These are phyloP conservation scores for Pollenia angustigena DNA, from an alignment of 2,888 invertebrate genomes.

Conservation along the genomic window DNA sequence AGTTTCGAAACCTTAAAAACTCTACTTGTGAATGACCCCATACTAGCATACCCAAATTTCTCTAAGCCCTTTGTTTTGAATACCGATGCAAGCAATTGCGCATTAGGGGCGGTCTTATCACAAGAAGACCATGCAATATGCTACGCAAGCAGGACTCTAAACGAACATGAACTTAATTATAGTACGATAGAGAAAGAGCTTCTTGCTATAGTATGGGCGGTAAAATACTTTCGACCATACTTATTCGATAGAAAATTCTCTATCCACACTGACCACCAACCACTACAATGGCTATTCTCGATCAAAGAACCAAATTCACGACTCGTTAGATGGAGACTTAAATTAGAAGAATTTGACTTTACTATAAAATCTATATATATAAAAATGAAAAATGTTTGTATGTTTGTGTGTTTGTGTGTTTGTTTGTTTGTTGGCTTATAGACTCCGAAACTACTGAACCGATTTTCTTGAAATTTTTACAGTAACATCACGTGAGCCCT, in stretches of 20 bases:
- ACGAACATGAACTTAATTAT: slow-evolving; percentile 75
- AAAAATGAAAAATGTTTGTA: too few species aligned
- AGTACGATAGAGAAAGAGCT: slow-evolving; percentile 75
- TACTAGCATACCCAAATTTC: too few species aligned
- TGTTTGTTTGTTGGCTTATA: too few species aligned
- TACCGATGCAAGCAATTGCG: not conserved
- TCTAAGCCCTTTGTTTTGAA: too few species aligned
- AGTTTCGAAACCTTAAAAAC: too few species aligned
- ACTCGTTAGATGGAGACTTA: slow-evolving; percentile 79
- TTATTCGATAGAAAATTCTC: slow-evolving; percentile 79
- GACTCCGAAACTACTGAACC: too few species aligned
- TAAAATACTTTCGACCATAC: slow-evolving; percentile 80
- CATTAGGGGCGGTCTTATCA: slow-evolving; percentile 46
- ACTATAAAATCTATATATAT: too few species aligned
- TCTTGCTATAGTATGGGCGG: slow-evolving; percentile 78
- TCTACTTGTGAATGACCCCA: too few species aligned
- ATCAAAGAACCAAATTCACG: slow-evolving; percentile 80
- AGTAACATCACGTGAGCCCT: too few species aligned
- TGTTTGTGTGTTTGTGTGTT: too few species aligned
- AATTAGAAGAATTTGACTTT: slow-evolving; percentile 78
- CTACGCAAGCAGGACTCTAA: too few species aligned
- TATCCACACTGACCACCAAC: slow-evolving; percentile 52
- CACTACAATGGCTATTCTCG: not conserved
- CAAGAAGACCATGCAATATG: slow-evolving; percentile 76
- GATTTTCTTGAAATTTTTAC: too few species aligned